These are phyloP conservation scores for Oxyura jamaicensis DNA, from an alignment of 2,113 vertebrate species.

Conservation along the genomic window DNA sequence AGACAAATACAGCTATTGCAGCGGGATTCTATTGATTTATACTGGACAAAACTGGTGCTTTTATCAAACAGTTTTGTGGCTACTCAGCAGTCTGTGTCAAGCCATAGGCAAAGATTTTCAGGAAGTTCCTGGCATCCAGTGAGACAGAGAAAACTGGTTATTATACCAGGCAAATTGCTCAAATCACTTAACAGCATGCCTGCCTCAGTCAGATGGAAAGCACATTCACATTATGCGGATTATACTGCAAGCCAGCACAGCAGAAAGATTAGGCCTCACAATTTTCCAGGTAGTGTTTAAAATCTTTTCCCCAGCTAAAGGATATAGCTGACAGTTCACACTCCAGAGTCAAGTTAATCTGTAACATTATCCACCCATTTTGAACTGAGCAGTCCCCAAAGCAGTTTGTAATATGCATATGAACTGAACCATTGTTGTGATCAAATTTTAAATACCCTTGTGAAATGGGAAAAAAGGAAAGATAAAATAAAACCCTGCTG, in stretches of 20 bases:
- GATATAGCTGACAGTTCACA: constrained; percentile 71
- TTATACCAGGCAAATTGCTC: constrained; percentile 69
- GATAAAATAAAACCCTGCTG: constrained; percentile 72
- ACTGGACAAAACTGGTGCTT: constrained; percentile 64
- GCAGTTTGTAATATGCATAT: constrained; percentile 77
- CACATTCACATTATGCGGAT: constrained; percentile 67
- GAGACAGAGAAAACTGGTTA: constrained; percentile 66
- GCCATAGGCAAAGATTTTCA: constrained; percentile 67
- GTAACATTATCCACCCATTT: constrained; percentile 73
- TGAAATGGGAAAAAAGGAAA: constrained; percentile 64
- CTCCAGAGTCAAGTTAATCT: constrained; percentile 76
- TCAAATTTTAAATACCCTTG: constrained; percentile 76
- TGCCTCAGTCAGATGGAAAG: constrained; percentile 71
- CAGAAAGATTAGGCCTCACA: constrained; percentile 72
- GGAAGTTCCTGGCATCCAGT: constrained; percentile 66
- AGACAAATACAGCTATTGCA: constrained; percentile 49
- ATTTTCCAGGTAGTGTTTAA: constrained; percentile 74
- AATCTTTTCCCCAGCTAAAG: constrained; percentile 72
- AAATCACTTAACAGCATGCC: constrained; percentile 74
- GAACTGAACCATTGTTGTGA: constrained; percentile 79
- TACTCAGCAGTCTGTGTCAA: constrained; percentile 67
- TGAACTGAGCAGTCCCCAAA: constrained; percentile 68
- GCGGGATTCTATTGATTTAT: constrained; percentile 61
- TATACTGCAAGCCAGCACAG: constrained; percentile 65
- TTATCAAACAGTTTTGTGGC: constrained; percentile 66